Evolutionary conservation across 2,797 vertebrate species (phyloP).

Genomic region (Amphiprion clarkii): DNA sequence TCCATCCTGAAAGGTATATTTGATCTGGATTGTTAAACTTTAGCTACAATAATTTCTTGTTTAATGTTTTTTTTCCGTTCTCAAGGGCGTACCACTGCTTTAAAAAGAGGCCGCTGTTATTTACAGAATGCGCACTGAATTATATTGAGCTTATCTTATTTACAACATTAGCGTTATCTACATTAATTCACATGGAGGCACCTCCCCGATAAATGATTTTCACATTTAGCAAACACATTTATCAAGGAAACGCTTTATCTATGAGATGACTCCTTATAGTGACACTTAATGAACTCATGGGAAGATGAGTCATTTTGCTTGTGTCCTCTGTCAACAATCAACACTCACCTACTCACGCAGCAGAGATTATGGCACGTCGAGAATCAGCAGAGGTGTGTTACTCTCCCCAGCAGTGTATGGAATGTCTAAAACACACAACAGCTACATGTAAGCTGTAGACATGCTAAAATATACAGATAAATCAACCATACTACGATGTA

Average conservation of each 20-base stretch:
- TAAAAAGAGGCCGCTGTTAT: neutral
- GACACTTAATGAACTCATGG: slow-evolving; percentile 51
- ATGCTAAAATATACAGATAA: neutral
- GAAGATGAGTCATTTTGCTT: slow-evolving; percentile 39
- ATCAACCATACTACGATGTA: neutral
- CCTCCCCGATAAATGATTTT: slow-evolving; percentile 47
- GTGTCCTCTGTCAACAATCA: slow-evolving; percentile 45
- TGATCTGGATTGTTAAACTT: neutral
- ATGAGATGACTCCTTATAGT: slow-evolving; percentile 39
- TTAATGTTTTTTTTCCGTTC: neutral
- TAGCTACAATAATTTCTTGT: neutral
- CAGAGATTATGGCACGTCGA: slow-evolving; percentile 18
- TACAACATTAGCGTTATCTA: slow-evolving; percentile 47
- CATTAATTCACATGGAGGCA: slow-evolving; percentile 27
- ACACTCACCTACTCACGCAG: slow-evolving; percentile 11
- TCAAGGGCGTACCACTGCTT: slow-evolving; percentile 13
- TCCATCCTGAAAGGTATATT: neutral
- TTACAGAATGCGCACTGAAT: slow-evolving; percentile 20
- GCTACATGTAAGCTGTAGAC: neutral
- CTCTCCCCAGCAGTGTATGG: neutral
- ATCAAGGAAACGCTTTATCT: slow-evolving; percentile 38
- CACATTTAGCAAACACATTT: slow-evolving; percentile 50
- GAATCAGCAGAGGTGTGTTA: slow-evolving; percentile 4
- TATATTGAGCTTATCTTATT: slow-evolving; percentile 45
- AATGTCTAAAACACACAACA: slow-evolving; percentile 15